phyloP scores from a whole-genome alignment of 2,113 vertebrate genomes.

The Bufo gargarizans region DNA sequence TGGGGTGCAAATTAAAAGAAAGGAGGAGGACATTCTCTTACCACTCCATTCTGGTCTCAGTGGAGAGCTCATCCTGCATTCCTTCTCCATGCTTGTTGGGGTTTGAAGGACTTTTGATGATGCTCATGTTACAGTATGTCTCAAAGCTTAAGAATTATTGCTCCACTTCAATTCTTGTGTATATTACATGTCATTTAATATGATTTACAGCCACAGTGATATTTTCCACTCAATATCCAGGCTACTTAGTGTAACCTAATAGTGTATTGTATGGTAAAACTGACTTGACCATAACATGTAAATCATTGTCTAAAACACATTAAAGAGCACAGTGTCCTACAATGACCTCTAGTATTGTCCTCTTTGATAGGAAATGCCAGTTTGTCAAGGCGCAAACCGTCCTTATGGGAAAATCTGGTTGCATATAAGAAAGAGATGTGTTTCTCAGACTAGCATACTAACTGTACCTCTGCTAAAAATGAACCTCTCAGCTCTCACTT shows the following conservation, averaged over 20 bases:
- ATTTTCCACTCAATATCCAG: background rate
- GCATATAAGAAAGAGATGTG: background rate
- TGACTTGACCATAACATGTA: background rate
- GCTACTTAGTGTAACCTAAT: background rate
- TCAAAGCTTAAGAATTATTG: background rate
- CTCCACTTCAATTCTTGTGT: background rate
- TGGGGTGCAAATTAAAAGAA: no score
- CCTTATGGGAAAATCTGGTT: background rate
- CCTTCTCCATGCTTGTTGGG: no score
- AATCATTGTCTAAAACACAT: background rate
- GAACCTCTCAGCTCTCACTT: background rate
- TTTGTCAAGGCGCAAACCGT: no score
- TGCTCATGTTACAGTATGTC: background rate
- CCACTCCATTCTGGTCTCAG: no score
- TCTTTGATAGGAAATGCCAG: background rate
- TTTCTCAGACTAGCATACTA: background rate
- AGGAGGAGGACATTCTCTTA: no score
- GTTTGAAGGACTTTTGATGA: no score
- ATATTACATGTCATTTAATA: slow-evolving; percentile 11
- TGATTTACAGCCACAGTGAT: background rate
- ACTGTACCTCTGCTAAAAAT: background rate
- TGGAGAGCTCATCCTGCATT: no score
- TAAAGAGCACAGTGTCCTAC: background rate
- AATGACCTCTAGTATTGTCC: slow-evolving; percentile 10
- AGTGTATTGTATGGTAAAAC: background rate